Evolutionary conservation across 2,113 vertebrate species (phyloP).

Genomic region (Macheiramphus alcinus): DNA sequence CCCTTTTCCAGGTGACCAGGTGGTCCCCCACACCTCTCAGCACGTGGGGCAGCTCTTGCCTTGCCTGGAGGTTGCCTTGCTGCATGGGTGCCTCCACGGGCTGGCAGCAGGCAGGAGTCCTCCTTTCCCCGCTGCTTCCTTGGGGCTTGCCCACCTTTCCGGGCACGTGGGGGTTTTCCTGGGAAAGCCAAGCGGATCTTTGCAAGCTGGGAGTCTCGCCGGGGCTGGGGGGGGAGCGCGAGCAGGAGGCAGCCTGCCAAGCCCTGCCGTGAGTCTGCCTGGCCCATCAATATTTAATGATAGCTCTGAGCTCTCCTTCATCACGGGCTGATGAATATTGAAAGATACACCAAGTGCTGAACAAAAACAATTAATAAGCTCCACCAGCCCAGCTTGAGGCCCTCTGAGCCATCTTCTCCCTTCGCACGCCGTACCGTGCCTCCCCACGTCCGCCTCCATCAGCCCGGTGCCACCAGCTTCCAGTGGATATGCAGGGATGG

Average conservation of each 20-base stretch:
- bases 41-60: neutral
- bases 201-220: neutral
- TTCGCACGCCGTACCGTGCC: rapidly evolving
- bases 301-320: slow-evolving; percentile 56
- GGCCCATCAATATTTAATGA: slow-evolving; percentile 64
- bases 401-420: neutral
- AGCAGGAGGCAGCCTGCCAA: slow-evolving; percentile 49
- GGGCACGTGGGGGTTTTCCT: neutral
- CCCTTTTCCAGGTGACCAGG: neutral
- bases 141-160: neutral
- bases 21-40: neutral
- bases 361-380: slow-evolving; percentile 63
- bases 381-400: neutral
- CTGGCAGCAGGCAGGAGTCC: neutral
- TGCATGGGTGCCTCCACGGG: rapidly evolving
- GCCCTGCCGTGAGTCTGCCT: neutral
- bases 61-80: neutral
- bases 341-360: slow-evolving; percentile 57
- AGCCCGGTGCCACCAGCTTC: neutral
- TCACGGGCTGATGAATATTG: slow-evolving; percentile 58
- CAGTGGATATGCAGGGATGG: neutral
- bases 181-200: neutral
- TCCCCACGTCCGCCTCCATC: neutral
- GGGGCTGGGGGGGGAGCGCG: neutral
- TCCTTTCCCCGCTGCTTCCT: neutral